phyloP scores from a whole-genome alignment of 2,797 vertebrate species.

The Peromyscus melanophrys region DNA sequence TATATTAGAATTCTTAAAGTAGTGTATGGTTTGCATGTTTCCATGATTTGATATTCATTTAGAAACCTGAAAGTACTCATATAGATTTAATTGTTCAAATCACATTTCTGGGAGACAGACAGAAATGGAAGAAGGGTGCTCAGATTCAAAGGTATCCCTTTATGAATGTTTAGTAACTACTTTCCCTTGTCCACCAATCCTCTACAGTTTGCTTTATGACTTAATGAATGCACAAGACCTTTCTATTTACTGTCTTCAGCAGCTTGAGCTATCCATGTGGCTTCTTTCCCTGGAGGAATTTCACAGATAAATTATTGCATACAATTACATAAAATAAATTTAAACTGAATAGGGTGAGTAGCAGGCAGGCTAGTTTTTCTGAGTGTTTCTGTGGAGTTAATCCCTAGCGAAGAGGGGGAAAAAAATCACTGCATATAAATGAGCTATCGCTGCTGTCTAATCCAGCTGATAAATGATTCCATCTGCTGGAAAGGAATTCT shows the following conservation, averaged over 20 bases:
- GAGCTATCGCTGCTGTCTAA: conserved; percentile 70
- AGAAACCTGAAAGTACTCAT: conserved; percentile 23
- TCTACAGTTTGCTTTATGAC: conserved; percentile 64
- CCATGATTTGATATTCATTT: conserved; percentile 38
- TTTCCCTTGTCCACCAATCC: not conserved
- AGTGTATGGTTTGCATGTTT: conserved; percentile 5
- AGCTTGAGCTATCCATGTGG: conserved; percentile 50
- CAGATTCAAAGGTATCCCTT: conserved; percentile 6
- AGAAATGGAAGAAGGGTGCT: conserved; percentile 6
- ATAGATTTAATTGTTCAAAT: conserved; percentile 41
- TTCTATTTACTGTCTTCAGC: conserved; percentile 68
- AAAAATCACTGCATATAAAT: conserved; percentile 80
- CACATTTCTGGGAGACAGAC: not conserved
- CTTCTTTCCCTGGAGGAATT: conserved; percentile 71
- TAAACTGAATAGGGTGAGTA: conserved; percentile 67
- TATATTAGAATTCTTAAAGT: conserved; percentile 57
- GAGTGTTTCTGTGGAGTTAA: conserved; percentile 75
- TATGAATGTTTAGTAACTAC: conserved; percentile 42
- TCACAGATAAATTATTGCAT: conserved; percentile 77
- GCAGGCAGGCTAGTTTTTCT: conserved; percentile 61
- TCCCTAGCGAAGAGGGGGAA: conserved; percentile 59
- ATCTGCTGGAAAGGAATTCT: conserved; percentile 70
- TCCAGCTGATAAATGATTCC: conserved; percentile 77
- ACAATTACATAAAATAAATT: conserved; percentile 82
- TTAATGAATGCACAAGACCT: conserved; percentile 65